Percentiles rank a stretch among this genome's conserved stretches.
Evolutionary conservation across 2,113 vertebrate species (phyloP).

Genomic region (Spheniscus mendiculus): DNA sequence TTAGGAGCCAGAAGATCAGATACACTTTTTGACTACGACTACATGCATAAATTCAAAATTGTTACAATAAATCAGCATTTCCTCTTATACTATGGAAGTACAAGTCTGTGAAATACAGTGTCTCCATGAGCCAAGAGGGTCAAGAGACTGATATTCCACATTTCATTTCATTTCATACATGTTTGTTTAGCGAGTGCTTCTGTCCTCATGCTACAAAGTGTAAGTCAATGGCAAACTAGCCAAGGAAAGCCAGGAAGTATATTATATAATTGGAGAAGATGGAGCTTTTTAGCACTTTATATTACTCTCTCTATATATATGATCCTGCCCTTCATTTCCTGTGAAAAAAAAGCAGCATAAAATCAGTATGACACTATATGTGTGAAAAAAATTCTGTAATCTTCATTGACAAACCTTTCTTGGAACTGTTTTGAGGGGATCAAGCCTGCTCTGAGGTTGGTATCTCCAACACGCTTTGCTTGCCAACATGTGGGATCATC

Average conservation of each 20-base stretch:
- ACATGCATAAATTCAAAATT: background rate
- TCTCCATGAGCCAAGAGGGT: background rate
- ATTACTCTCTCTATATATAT: too few species aligned
- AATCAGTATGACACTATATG: background rate
- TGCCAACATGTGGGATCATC: conserved; percentile 96
- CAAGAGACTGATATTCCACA: background rate
- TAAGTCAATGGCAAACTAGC: background rate
- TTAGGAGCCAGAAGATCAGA: background rate
- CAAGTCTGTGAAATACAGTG: background rate
- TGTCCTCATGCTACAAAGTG: background rate
- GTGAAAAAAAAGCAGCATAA: background rate
- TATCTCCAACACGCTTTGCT: conserved; percentile 90
- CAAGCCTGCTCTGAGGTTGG: conserved; percentile 90
- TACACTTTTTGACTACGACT: background rate
- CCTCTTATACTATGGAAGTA: background rate
- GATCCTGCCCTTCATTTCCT: background rate
- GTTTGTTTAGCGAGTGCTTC: background rate
- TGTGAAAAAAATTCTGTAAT: background rate
- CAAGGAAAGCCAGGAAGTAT: background rate
- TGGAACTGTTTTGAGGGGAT: conserved; percentile 93
- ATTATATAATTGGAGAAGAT: background rate
- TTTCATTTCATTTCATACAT: background rate
- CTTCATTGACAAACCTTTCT: conserved; percentile 83
- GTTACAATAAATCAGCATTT: background rate
- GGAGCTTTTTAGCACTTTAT: background rate